These are phyloP conservation scores for Gobio gobio DNA, from an alignment of 2,113 vertebrate species.

Conservation along the genomic window DNA sequence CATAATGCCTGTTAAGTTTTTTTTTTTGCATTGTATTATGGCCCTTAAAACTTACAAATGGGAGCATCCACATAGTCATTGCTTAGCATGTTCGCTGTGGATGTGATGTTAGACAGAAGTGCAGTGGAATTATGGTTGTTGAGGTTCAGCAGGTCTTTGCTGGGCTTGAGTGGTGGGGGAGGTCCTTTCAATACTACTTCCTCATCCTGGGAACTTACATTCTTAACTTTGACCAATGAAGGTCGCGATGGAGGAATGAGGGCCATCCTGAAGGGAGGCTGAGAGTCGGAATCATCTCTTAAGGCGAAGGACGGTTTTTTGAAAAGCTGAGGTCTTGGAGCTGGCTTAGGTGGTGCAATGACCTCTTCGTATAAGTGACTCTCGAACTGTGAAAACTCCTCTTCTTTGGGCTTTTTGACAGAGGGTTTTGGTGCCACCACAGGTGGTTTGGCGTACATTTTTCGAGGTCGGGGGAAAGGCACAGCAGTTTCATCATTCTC, in stretches of 20 bases:
- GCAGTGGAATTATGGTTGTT: slow-evolving; percentile 73
- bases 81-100: not conserved
- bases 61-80: slow-evolving; percentile 39
- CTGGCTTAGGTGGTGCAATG: slow-evolving; percentile 71
- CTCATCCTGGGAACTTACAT: slow-evolving; percentile 69
- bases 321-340: slow-evolving; percentile 76
- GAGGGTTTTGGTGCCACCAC: slow-evolving; percentile 81
- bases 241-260: slow-evolving; percentile 63
- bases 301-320: slow-evolving; percentile 69
- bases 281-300: slow-evolving; percentile 57
- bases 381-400: slow-evolving; percentile 66
- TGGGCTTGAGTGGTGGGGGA: slow-evolving; percentile 44
- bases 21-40: not conserved
- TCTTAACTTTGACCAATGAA: slow-evolving; percentile 73
- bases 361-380: slow-evolving; percentile 56
- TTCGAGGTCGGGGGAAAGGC: slow-evolving; percentile 80
- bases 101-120: not conserved
- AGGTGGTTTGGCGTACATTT: slow-evolving; percentile 68
- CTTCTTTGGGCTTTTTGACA: slow-evolving; percentile 72
- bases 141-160: slow-evolving; percentile 67
- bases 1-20: not conserved
- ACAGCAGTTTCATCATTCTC: slow-evolving; percentile 63
- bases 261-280: slow-evolving; percentile 53
- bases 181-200: slow-evolving; percentile 19
- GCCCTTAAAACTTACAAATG: slow-evolving; percentile 61